These are phyloP conservation scores for Volucella bombylans DNA, from an alignment of 2,888 invertebrate species.

Conservation along the genomic window DNA sequence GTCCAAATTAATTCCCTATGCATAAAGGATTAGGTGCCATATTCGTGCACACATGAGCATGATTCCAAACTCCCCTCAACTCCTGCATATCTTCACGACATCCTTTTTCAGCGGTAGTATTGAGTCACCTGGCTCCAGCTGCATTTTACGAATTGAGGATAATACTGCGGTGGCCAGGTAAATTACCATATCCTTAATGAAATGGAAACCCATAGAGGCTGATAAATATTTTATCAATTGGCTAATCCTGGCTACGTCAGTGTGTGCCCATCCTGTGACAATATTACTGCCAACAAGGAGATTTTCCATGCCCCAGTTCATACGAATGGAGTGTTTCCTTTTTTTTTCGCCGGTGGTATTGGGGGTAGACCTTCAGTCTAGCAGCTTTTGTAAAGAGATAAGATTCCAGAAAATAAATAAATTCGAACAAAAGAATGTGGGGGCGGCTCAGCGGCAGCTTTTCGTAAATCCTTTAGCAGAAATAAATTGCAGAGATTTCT, in stretches of 20 bases:
- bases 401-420: constrained; percentile 47
- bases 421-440: constrained; percentile 63
- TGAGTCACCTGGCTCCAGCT: constrained; percentile 1
- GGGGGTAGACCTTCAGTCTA: constrained; percentile 5
- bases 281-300: constrained; percentile 30
- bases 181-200: constrained; percentile 72
- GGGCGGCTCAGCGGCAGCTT: constrained; percentile 63
- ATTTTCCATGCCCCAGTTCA: constrained; percentile 5
- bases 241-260: constrained; percentile 57
- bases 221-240: constrained; percentile 73
- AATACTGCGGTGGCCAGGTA: constrained; percentile 60
- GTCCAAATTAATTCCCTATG: constrained; percentile 71
- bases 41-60: constrained; percentile 24
- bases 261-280: neutral
- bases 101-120: constrained; percentile 26
- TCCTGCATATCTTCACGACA: constrained; percentile 19
- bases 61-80: neutral
- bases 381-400: constrained; percentile 62
- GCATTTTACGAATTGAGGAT: constrained; percentile 28
- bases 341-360: neutral
- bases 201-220: constrained; percentile 69
- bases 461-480: constrained; percentile 70
- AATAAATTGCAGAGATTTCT: constrained; percentile 73
- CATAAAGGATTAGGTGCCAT: constrained; percentile 70
- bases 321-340: constrained; percentile 15